Conservation (phyloP, 2,113 vertebrate species). For the Lucifuga dentata region DNA sequence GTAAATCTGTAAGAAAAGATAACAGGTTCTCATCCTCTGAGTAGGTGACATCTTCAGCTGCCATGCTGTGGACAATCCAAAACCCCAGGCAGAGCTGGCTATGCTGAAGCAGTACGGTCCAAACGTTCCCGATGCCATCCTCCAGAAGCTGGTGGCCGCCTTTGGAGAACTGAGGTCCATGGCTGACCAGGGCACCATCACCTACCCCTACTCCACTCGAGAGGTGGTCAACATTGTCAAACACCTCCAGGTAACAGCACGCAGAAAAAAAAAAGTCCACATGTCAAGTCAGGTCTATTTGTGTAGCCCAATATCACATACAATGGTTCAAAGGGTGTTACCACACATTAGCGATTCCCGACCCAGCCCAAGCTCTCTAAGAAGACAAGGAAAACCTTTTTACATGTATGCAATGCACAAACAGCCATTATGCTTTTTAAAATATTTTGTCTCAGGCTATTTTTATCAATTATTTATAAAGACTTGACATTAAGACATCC, state of each 20-base stretch:
- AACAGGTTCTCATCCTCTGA: background rate
- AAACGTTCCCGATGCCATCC: slow-evolving; percentile 85
- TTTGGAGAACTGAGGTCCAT: slow-evolving; percentile 95
- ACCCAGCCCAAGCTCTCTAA: too few species aligned
- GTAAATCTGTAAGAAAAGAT: background rate
- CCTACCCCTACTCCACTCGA: slow-evolving; percentile 97
- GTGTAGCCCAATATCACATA: too few species aligned
- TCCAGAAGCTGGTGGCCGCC: slow-evolving; percentile 92
- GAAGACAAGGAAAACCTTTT: too few species aligned
- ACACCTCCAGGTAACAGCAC: slow-evolving; percentile 92
- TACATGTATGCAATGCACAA: too few species aligned
- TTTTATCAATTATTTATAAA: slow-evolving; percentile 13
- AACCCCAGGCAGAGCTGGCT: slow-evolving; percentile 90
- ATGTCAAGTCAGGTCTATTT: too few species aligned
- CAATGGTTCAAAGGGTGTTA: too few species aligned
- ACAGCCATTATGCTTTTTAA: too few species aligned
- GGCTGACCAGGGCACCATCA: slow-evolving; percentile 96
- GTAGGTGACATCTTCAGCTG: slow-evolving; percentile 98
- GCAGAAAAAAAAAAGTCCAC: too few species aligned
- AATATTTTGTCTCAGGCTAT: too few species aligned
- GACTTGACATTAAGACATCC: background rate
- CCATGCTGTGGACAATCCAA: slow-evolving; percentile 97
- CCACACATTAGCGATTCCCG: too few species aligned
- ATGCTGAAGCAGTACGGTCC: slow-evolving; percentile 97
- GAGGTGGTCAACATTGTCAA: slow-evolving; percentile 98